Evolutionary conservation across 2,797 vertebrate species (phyloP).

Genomic region (Gadopsis bispinosus): DNA sequence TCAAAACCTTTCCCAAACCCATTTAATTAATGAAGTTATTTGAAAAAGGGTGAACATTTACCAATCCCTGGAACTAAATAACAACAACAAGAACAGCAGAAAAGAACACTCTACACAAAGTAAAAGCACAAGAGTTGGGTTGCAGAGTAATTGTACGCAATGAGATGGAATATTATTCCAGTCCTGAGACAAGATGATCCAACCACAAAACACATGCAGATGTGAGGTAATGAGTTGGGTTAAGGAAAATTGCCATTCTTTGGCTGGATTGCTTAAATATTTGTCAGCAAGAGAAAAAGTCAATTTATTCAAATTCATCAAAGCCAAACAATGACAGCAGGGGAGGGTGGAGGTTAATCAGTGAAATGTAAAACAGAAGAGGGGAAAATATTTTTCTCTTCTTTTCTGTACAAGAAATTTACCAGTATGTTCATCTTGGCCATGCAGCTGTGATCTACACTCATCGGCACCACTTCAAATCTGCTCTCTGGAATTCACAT

Average conservation of each 20-base stretch:
- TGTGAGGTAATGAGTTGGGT: constrained; percentile 66
- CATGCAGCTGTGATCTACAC: constrained; percentile 52
- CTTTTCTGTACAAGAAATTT: constrained; percentile 55
- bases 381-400: constrained; percentile 60
- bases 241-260: constrained; percentile 65
- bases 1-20: constrained; percentile 91
- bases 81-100: constrained; percentile 45
- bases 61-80: constrained; percentile 80
- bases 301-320: constrained; percentile 78
- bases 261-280: constrained; percentile 72
- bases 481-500: constrained; percentile 55
- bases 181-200: constrained; percentile 68
- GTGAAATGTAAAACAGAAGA: constrained; percentile 68
- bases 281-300: constrained; percentile 75
- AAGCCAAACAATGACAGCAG: constrained; percentile 75
- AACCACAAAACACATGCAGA: constrained; percentile 72
- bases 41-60: constrained; percentile 88
- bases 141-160: constrained; percentile 60
- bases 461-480: constrained; percentile 58
- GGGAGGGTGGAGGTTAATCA: constrained; percentile 63
- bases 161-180: constrained; percentile 66
- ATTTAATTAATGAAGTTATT: constrained; percentile 97
- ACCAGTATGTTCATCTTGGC: constrained; percentile 51
- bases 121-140: constrained; percentile 44
- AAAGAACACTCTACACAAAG: constrained; percentile 20